A percentile compares a stretch with the other conserved stretches of the same genome.
Evolutionary conservation across 2,797 vertebrate species (phyloP).

Genomic region (Falco peregrinus): DNA sequence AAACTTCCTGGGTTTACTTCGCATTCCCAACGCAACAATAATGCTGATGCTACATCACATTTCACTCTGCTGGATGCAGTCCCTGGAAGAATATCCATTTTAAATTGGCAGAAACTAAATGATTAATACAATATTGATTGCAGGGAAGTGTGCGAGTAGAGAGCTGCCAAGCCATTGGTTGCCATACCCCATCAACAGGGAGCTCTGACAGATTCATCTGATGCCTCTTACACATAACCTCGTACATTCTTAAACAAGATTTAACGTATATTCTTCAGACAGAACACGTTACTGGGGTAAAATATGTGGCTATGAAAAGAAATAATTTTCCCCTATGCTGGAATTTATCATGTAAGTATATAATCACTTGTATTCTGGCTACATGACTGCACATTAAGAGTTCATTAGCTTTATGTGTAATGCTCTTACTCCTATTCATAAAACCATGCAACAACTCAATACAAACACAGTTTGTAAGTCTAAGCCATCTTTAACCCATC

Average conservation of each 20-base stretch:
- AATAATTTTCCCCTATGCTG: neutral
- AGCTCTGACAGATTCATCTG: conserved; percentile 23
- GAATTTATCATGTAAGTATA: neutral
- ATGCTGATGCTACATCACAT: neutral
- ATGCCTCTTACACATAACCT: conserved; percentile 36
- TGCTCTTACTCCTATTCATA: neutral
- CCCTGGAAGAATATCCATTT: conserved; percentile 16
- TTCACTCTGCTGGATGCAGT: neutral
- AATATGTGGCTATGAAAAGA: neutral
- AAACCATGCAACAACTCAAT: neutral
- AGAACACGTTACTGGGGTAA: conserved; percentile 1
- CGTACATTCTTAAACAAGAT: conserved; percentile 42
- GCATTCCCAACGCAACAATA: neutral
- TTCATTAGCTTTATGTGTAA: neutral
- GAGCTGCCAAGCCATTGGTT: conserved; percentile 11
- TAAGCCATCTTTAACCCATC: neutral
- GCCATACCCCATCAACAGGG: neutral
- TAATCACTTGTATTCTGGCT: neutral
- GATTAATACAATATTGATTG: conserved; percentile 52
- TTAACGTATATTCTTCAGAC: conserved; percentile 6
- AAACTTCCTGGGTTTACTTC: neutral
- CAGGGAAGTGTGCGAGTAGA: neutral
- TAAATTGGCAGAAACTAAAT: conserved; percentile 35
- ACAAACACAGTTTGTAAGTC: neutral
- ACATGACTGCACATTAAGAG: neutral